A percentile compares a stretch with the other conserved stretches of the same genome.
Evolutionary conservation across 2,797 vertebrate species (phyloP).

Genomic region (Sciurus vulgaris): DNA sequence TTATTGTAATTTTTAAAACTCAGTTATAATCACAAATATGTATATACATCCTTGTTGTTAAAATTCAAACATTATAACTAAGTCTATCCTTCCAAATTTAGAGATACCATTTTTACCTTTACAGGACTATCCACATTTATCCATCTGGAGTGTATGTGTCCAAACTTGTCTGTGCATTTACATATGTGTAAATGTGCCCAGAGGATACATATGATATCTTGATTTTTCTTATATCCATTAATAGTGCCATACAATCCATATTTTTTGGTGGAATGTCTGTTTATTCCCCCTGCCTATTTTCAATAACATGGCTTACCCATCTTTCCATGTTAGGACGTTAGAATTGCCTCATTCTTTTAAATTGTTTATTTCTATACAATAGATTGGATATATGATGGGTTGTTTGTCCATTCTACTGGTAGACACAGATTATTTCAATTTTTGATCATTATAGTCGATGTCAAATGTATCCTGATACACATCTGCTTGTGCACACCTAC

Average conservation of each 20-base stretch:
- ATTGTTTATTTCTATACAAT: background rate
- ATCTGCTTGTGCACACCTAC: background rate
- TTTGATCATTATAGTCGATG: background rate
- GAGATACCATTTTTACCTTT: background rate
- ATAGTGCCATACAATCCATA: background rate
- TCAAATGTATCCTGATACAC: background rate
- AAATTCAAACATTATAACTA: slow-evolving; percentile 7
- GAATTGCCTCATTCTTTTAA: slow-evolving; percentile 23
- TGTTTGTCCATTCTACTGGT: background rate
- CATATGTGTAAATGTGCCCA: background rate
- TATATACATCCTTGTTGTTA: background rate
- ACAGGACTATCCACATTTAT: background rate
- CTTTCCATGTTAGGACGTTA: background rate
- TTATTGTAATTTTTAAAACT: slow-evolving; percentile 14
- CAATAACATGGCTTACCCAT: background rate
- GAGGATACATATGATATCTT: background rate
- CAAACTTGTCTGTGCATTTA: background rate
- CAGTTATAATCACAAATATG: background rate
- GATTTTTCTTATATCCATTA: background rate
- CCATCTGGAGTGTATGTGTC: background rate
- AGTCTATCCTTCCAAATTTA: background rate
- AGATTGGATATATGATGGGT: background rate
- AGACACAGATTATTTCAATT: background rate
- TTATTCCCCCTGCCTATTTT: no score
- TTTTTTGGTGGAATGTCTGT: background rate